phyloP scores from a whole-genome alignment of 2,888 invertebrate genomes.

The Catocala sponsa region DNA sequence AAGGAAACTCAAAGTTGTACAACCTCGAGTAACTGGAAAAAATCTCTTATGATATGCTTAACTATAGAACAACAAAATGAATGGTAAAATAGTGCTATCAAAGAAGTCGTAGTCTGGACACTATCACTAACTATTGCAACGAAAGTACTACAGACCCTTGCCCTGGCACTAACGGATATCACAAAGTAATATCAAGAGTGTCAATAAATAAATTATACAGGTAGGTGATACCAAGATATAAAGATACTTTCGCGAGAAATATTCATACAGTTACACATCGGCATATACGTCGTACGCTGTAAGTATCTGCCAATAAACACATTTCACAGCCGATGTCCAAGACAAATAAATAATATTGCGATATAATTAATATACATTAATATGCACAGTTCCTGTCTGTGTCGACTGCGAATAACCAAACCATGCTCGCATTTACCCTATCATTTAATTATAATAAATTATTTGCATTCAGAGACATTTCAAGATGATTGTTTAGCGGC shows the following conservation, averaged over 20 bases:
- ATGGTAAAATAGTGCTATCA: conserved; percentile 56
- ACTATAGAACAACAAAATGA: conserved; percentile 65
- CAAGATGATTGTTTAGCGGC: conserved; percentile 55
- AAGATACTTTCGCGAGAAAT: conserved; percentile 51
- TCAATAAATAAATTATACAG: conserved; percentile 45
- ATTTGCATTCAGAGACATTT: conserved; percentile 65
- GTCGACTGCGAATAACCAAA: conserved; percentile 49
- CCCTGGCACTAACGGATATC: conserved; percentile 63
- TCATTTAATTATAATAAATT: conserved; percentile 65
- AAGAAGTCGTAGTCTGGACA: conserved; percentile 41
- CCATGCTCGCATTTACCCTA: conserved; percentile 68
- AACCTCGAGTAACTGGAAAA: conserved; percentile 63
- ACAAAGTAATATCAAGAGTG: conserved; percentile 61
- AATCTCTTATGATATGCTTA: conserved; percentile 63
- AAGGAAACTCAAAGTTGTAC: conserved; percentile 63
- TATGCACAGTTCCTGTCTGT: conserved; percentile 44
- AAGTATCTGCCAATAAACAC: conserved; percentile 53
- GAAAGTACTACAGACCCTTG: conserved; percentile 51
- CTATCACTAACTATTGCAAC: conserved; percentile 55
- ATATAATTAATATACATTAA: conserved; percentile 24
- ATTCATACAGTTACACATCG: conserved; percentile 45
- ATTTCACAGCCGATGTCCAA: conserved; percentile 62
- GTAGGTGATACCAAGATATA: conserved; percentile 34
- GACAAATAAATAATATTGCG: conserved; percentile 38
- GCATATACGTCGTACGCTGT: conserved; percentile 35